Percentiles rank a stretch among this genome's conserved stretches.
Evolutionary conservation across 2,888 invertebrate genomes (phyloP).

Genomic region (Blomia tropicalis): DNA sequence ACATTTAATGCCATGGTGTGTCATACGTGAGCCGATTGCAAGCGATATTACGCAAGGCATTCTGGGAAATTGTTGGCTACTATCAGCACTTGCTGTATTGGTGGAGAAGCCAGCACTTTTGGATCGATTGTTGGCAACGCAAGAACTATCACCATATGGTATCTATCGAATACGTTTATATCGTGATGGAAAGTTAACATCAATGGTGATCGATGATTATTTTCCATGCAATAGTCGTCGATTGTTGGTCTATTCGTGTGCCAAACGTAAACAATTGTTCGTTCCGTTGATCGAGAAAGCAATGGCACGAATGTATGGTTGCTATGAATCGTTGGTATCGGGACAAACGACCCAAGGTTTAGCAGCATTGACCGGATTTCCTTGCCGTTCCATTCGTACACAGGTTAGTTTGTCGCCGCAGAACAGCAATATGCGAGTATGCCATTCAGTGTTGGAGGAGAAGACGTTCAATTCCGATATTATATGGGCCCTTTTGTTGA

Average conservation of each 20-base stretch:
- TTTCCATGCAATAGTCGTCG: conserved; percentile 85
- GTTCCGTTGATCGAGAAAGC: conserved; percentile 97
- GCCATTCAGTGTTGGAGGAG: conserved; percentile 37
- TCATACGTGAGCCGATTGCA: conserved; percentile 77
- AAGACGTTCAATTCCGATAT: conserved; percentile 78
- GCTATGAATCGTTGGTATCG: conserved; percentile 86
- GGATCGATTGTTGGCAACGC: conserved; percentile 67
- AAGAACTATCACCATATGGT: conserved; percentile 54
- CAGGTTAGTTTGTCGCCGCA: conserved; percentile 40
- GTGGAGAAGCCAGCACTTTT: conserved; percentile 91
- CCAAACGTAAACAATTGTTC: conserved; percentile 89
- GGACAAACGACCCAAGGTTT: conserved; percentile 90
- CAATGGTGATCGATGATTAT: conserved; percentile 84
- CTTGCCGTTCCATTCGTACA: conserved; percentile 84
- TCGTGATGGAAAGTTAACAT: conserved; percentile 92
- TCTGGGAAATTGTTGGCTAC: conserved; percentile 90
- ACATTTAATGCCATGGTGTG: conserved; percentile 58
- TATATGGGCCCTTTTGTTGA: conserved; percentile 79
- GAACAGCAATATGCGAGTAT: not conserved
- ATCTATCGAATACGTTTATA: conserved; percentile 60
- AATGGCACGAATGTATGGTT: conserved; percentile 90
- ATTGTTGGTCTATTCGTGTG: conserved; percentile 83
- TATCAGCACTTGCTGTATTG: conserved; percentile 85
- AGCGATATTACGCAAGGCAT: conserved; percentile 92
- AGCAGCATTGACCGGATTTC: conserved; percentile 81